Conservation (phyloP, 2,113 vertebrate genomes). For the Channa argus region DNA sequence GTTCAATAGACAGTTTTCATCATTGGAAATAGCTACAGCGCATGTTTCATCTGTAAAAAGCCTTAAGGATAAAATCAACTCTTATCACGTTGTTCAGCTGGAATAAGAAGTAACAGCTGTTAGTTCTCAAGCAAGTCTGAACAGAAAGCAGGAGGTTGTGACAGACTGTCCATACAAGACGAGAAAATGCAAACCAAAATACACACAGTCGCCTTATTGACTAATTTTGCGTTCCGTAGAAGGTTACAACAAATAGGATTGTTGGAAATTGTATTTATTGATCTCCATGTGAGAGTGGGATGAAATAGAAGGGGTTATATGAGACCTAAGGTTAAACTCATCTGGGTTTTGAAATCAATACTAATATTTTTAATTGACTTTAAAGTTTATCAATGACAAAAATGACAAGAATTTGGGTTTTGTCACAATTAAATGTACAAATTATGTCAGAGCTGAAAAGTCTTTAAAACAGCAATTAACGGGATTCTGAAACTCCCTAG, state of each 20-base stretch:
- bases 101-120: no score
- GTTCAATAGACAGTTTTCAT: no score
- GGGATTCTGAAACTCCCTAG: background rate
- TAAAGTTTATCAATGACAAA: background rate
- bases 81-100: no score
- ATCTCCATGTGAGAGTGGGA: conserved; percentile 12
- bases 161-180: background rate
- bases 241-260: conserved; percentile 36
- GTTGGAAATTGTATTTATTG: conserved; percentile 43
- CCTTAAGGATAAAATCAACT: no score
- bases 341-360: conserved; percentile 16
- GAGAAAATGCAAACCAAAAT: background rate
- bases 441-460: background rate
- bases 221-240: background rate
- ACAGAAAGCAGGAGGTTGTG: background rate
- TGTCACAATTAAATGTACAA: background rate
- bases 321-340: conserved; percentile 23
- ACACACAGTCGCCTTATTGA: background rate
- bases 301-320: background rate
- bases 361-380: background rate
- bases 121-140: no score
- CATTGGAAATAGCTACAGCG: no score
- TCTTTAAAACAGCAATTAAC: background rate
- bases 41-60: no score
- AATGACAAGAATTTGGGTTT: background rate